A percentile compares a stretch with the other conserved stretches of the same genome.
These are phyloP conservation scores for Elymnias hypermnestra DNA, from an alignment of 1,140 invertebrate genomes.

Conservation along the genomic window DNA sequence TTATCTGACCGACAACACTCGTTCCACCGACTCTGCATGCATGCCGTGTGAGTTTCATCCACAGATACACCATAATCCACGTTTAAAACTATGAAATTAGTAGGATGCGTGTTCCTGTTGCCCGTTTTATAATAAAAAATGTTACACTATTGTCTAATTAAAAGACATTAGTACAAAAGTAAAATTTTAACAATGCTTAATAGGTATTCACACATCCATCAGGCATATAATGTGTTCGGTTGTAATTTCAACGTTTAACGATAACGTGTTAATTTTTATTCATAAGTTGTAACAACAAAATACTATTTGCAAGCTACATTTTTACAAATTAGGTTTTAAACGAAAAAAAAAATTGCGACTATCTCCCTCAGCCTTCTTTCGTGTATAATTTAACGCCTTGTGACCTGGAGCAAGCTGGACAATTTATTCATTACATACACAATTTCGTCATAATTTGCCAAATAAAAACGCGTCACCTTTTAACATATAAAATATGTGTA, in stretches of 20 bases:
- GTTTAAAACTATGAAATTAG: background rate
- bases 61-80: no score
- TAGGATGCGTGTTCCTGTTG: background rate
- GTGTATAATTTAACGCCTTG: no score
- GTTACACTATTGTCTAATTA: background rate
- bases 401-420: no score
- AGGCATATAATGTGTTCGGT: background rate
- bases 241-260: background rate
- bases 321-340: no score
- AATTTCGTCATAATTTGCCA: no score
- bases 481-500: no score
- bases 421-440: no score
- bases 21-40: constrained; percentile 29
- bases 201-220: background rate
- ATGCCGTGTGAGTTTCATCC: constrained; percentile 13
- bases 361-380: no score
- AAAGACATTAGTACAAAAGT: background rate
- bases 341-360: no score
- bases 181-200: background rate
- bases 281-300: no score
- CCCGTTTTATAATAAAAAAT: background rate
- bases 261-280: background rate
- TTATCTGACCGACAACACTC: constrained; percentile 50
- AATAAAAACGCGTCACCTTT: no score
- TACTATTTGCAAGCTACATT: no score